phyloP scores from a whole-genome alignment of 1,140 invertebrate genomes.

The Ceratina calcarata region DNA sequence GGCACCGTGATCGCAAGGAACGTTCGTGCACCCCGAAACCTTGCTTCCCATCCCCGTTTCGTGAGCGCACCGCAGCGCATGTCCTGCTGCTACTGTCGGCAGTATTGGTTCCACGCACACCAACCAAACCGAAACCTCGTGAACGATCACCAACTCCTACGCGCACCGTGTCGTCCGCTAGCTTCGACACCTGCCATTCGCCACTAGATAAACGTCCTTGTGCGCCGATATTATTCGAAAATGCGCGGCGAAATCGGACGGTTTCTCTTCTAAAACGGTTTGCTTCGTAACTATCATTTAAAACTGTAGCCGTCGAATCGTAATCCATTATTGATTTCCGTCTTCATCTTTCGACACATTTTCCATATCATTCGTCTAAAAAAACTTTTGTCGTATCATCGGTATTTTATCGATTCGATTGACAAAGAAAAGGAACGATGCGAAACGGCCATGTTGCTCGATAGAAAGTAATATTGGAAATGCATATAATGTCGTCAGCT shows the following conservation, averaged over 20 bases:
- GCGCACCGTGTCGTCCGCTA: constrained; percentile 19
- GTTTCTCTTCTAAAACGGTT: too few relatives aligned
- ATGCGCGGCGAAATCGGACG: constrained; percentile 33
- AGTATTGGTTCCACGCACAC: constrained; percentile 64
- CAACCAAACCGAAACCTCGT: constrained; percentile 49
- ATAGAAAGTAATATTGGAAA: not conserved
- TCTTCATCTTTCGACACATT: too few relatives aligned
- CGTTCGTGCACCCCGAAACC: constrained; percentile 57
- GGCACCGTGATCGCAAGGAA: constrained; percentile 33
- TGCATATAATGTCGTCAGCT: not conserved
- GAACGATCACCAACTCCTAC: constrained; percentile 41
- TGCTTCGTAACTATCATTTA: too few relatives aligned
- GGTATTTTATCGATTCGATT: too few relatives aligned
- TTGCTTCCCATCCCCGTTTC: constrained; percentile 27
- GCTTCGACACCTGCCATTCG: constrained; percentile 39
- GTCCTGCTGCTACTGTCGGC: constrained; percentile 56
- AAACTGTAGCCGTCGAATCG: too few relatives aligned
- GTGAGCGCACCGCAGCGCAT: constrained; percentile 51
- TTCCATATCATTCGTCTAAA: too few relatives aligned
- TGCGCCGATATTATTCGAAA: constrained; percentile 38
- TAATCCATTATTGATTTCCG: too few relatives aligned
- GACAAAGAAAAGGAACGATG: not conserved
- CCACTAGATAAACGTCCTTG: not conserved
- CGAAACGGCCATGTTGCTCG: not conserved
- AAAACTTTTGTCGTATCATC: too few relatives aligned